Conservation (phyloP, 2,797 vertebrate species). For the Lophura swinhoii region DNA sequence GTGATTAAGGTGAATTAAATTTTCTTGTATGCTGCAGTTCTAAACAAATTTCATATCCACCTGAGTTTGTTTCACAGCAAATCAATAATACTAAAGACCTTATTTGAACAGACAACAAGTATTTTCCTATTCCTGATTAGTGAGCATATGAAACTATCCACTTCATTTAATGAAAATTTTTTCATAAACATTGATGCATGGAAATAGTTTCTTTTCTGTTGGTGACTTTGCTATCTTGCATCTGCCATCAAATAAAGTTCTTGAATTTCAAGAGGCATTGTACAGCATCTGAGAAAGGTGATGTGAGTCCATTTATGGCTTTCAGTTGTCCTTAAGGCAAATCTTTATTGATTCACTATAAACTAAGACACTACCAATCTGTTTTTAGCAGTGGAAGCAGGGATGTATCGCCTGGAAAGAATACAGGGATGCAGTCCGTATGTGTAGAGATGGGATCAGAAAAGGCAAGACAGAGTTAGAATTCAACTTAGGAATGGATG, state of each 20-base stretch:
- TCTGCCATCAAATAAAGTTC: not conserved
- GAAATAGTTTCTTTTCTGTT: conserved; percentile 34
- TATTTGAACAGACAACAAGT: conserved; percentile 34
- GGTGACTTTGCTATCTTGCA: not conserved
- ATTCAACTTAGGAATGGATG: too few relatives aligned
- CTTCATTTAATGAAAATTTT: conserved; percentile 39
- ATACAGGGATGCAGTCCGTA: too few relatives aligned
- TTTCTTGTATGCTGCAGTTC: conserved; percentile 5
- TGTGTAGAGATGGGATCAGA: too few relatives aligned
- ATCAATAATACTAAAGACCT: conserved; percentile 59
- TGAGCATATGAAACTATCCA: conserved; percentile 30
- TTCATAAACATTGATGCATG: not conserved
- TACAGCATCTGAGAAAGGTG: not conserved
- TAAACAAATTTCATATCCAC: conserved; percentile 71
- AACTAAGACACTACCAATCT: not conserved
- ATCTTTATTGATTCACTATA: not conserved
- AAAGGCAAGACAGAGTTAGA: too few relatives aligned
- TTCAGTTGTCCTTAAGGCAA: not conserved
- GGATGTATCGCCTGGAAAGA: too few relatives aligned
- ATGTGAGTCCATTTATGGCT: not conserved
- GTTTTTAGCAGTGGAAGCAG: not conserved
- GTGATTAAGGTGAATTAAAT: conserved; percentile 63
- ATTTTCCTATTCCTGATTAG: conserved; percentile 40
- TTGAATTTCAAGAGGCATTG: not conserved
- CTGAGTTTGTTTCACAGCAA: conserved; percentile 57